Evolutionary conservation across 2,888 invertebrate genomes (phyloP), one percentile per base, ranked within the genome.

Genomic region (Mechanitis mazaeus): DNA sequence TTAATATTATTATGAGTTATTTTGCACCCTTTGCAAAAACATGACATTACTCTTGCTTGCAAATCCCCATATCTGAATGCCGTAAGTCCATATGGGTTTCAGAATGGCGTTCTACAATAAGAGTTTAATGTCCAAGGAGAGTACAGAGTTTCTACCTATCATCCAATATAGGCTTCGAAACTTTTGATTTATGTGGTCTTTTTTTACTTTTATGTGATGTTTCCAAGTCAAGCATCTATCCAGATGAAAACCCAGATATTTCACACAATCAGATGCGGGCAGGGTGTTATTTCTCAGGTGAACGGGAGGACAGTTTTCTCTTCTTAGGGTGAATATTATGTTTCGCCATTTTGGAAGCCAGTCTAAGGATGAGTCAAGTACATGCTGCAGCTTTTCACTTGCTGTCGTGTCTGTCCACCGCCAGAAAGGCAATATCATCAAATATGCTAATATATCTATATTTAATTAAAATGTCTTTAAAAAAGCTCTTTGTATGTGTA

Each of bases 11-110:
- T 20, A 20, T 20, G 20, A 20, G 55, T 59, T 59, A 12, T 59
- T 61, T 59, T 65, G 63, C 7, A 55, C 45, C 9, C 45, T 38
- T 57, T 63, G 59, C 11, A 63, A 3, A 31, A 47, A 59, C 45
- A 50, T 53, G 6, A 65, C 55, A 12, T 63, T 63, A 1, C 50
- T 50, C 9, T 65, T 42, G 38, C 50, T 42, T 9, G 60, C 65
- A 31, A 58, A 56, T 3, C 61, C 59, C 59, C 60, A 67, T 1
- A 65, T 45, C 54, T 63, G 60, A 12, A 61, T 58, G 0, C 65
- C 65, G 31, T 61, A 60, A 5, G 47, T 60, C 67, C 64, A 67
- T n/a, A 67, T 59, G 20, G 61, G 64, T 55, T 63, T 63, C 1
- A 65, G 45, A 1, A 64, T 47, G 1, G 56, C 5, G n/a, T 63